Evolutionary conservation across 2,888 invertebrate species (phyloP).

Genomic region (Heliconius sara): DNA sequence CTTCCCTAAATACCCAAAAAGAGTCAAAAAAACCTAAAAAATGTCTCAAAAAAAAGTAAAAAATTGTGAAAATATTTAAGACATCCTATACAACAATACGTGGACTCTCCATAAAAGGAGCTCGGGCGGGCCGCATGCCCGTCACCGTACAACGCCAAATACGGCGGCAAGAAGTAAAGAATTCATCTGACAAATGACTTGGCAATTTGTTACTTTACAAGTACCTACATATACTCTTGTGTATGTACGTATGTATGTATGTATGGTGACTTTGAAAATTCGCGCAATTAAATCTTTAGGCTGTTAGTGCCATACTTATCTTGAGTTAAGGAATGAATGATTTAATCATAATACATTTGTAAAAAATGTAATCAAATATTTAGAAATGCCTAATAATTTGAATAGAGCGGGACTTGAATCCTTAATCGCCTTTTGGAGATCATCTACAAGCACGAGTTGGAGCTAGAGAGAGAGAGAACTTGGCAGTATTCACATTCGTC

Average conservation of each 20-base stretch:
- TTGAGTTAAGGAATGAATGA: not conserved
- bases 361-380: no score
- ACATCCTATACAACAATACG: slow-evolving; percentile 63
- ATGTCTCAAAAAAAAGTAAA: not conserved
- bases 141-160: slow-evolving; percentile 70
- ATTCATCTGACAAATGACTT: slow-evolving; percentile 79
- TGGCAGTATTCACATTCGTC: no score
- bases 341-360: no score
- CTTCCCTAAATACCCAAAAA: not conserved
- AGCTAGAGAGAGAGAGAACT: no score
- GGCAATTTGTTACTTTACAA: slow-evolving; percentile 71
- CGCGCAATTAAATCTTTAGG: slow-evolving; percentile 42
- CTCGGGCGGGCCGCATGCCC: slow-evolving; percentile 58
- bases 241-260: no score
- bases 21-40: not conserved
- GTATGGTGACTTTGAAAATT: slow-evolving; percentile 48
- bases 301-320: slow-evolving; percentile 1
- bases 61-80: slow-evolving; percentile 42
- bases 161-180: slow-evolving; percentile 72
- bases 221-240: slow-evolving; percentile 46
- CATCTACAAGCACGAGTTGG: no score
- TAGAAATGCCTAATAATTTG: no score
- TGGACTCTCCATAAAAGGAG: slow-evolving; percentile 64
- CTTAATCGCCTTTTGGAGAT: no score
- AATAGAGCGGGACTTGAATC: no score